Base-by-base conservation (phyloP, 2,888 invertebrate species). In the Griposia aprilina region DNA sequence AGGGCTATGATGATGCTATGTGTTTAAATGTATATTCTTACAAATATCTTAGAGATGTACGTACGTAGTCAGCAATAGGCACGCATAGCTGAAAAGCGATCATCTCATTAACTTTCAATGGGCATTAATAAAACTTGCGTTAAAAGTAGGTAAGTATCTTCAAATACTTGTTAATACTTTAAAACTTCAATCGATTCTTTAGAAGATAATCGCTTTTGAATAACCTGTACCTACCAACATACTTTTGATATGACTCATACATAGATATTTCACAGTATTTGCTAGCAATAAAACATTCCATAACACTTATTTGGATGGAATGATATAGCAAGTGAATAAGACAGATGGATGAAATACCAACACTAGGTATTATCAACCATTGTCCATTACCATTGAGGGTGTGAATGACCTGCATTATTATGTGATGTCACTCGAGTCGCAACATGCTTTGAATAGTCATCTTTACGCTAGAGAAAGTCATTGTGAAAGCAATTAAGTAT, bases 391-490 rank as follows among this genome's bases (percentile, higher is more conserved):
- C 48, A 50, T 65, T 20, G 20, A 57, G 26, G 75, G 59, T 71
- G 87, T 79, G 82, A 85, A 81, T 79, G 76, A 82, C 79, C 78
- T 74, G 71, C 50, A 74, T 66, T 59, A 20, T 60, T 20, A 68
- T 66, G 73, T 83, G 75, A 79, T 81, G 86, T 81, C 86, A 88
- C 55, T 79, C 48, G 59, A 88, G 50, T 79, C 48, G 59, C 62
- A 36, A 65, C 71, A n/a, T 52, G 75, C 63, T 48, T 63, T 71
- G 76, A 65, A 82, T 80, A 83, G 23, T 48, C 70, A 60, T 78
- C 74, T 70, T 71, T 60, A 67, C 7, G 66, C 30, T 50, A 74
- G 89, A 85, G 87, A 87, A 87, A 87, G 87, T 88, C 50, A 68
- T 36, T 65, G 81, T 80, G 78, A 80, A 77, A 78, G 77, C 71